Base-by-base conservation (phyloP, 2,797 vertebrate species). In the Sebastes dallii region DNA sequence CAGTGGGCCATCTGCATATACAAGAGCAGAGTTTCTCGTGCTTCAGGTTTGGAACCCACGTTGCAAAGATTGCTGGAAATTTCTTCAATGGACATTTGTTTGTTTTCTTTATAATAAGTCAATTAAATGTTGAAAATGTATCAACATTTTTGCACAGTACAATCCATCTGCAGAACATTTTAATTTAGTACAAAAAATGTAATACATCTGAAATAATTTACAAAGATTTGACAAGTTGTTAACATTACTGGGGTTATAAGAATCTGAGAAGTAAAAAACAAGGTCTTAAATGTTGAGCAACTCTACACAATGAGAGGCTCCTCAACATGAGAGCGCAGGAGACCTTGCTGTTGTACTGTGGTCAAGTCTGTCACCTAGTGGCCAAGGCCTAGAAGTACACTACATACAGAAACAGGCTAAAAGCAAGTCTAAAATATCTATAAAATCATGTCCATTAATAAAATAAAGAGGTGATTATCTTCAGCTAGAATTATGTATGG, bases 291-390 rank as follows among this genome's bases (percentile, higher is more conserved):
- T 14, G 18, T 9, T 46, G 9, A 46, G 30, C 70, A 64, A 60
- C 4, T 22, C 24, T 6, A 4, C 25, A 11, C 25, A 18, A 5
- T 12, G 25, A 69, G 11, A 25, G 20, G 62, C 10, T 66, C 18
- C 4, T 69, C 13, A 22, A 10, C 30, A 14, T 34, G 9, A 36
- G 14, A 10, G 14, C 11, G 1, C 0, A 56, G 11, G 3, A 24
- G 16, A 39, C 34, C 20, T 11, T 1, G 1, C 22, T 39, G 29
- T 2, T n/a, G 34, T 30, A n/a, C 20, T 34, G n/a, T 34, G 62
- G 80, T 60, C 32, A 80, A 84, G 75, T 0, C 81, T 86, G 92
- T 59, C 92, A 88, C 50, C 91, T 88, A 32, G 84, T 83, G 93
- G 90, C 2, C 65, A 65, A 0, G 4, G 0, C 1, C 2, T 39